These are phyloP conservation scores for Virgularia gustaviana DNA, from an alignment of 92 coral and sea anemone genomes.

Conservation along the genomic window DNA sequence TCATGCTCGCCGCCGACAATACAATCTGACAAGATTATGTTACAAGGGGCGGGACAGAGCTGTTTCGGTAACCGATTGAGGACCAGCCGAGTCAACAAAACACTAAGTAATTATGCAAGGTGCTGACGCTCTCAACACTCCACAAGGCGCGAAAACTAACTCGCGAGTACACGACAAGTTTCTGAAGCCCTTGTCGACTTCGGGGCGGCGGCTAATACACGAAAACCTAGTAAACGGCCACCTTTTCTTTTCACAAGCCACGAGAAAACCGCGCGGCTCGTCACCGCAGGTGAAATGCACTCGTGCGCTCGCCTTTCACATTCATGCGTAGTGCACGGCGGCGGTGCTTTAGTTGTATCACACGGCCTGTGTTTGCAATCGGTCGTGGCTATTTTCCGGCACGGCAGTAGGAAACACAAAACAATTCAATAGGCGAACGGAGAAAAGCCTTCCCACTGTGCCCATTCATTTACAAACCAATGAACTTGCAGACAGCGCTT, in stretches of 20 bases:
- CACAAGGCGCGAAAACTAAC: conserved; percentile 28
- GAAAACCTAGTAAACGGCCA: background rate
- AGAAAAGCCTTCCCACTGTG: conserved; percentile 10
- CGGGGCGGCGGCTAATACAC: background rate
- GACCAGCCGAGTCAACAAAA: conserved; percentile 27
- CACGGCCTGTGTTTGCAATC: background rate
- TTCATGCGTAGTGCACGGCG: background rate
- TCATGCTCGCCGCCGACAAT: conserved; percentile 35
- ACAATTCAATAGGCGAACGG: conserved; percentile 21
- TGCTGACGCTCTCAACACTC: background rate
- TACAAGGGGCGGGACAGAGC: conserved; percentile 16
- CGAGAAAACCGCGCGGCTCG: background rate
- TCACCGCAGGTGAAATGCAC: conserved; percentile 23
- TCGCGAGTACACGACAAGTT: conserved; percentile 17
- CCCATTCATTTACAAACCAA: conserved; percentile 3
- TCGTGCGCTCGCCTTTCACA: conserved; percentile 1
- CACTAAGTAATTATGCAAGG: conserved; percentile 12
- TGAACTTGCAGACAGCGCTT: background rate
- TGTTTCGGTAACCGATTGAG: conserved; percentile 32
- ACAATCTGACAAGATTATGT: conserved; percentile 27
- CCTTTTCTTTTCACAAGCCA: background rate
- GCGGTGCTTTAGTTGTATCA: conserved; percentile 1
- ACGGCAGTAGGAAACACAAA: conserved; percentile 11
- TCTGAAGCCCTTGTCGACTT: background rate
- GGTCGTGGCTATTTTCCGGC: conserved; percentile 20